Evolutionary conservation across 2,113 vertebrate species (phyloP).

Genomic region (Aegotheles bennettii): DNA sequence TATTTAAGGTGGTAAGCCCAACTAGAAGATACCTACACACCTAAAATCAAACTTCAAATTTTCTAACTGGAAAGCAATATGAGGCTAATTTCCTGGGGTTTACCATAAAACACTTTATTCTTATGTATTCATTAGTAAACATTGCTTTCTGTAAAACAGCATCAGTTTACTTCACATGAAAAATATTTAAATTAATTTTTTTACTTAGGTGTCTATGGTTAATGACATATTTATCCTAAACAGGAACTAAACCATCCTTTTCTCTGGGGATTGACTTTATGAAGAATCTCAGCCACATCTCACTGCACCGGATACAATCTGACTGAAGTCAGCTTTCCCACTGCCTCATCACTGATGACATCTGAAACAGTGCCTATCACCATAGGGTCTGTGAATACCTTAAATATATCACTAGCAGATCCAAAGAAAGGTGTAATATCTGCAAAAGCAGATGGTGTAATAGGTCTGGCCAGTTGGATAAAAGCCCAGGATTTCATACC

Average conservation of each 20-base stretch:
- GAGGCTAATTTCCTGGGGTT: neutral
- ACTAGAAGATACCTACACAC: neutral
- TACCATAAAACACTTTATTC: neutral
- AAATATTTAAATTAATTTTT: neutral
- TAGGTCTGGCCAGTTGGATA: slow-evolving; percentile 46
- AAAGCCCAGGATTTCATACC: slow-evolving; percentile 56
- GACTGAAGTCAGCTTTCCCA: neutral
- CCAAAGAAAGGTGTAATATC: slow-evolving; percentile 43
- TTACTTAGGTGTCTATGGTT: neutral
- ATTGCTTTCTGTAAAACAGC: neutral
- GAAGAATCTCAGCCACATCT: neutral
- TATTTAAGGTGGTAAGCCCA: neutral
- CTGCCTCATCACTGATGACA: neutral
- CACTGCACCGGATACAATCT: neutral
- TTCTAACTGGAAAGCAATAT: neutral
- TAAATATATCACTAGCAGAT: slow-evolving; percentile 6
- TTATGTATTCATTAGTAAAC: neutral
- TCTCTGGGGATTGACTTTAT: neutral
- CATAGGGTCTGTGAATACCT: neutral
- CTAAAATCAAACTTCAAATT: neutral
- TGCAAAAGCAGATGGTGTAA: slow-evolving; percentile 53
- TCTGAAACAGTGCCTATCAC: neutral
- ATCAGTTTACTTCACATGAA: neutral
- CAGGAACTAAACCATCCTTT: neutral
- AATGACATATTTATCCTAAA: neutral